These are phyloP conservation scores for Zaprionus kolodkinae DNA, from an alignment of 1,140 invertebrate species.

Conservation along the genomic window DNA sequence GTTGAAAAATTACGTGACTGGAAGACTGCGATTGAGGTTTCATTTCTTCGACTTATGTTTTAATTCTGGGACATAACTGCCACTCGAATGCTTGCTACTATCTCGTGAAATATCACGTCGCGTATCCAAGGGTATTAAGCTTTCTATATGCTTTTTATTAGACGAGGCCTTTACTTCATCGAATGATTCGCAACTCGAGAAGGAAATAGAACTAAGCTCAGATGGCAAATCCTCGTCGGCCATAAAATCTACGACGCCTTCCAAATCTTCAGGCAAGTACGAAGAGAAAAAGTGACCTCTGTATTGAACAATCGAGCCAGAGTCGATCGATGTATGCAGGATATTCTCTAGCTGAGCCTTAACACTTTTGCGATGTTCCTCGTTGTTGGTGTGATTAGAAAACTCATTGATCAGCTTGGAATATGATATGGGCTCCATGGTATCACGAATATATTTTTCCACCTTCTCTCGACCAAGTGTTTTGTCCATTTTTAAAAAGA, in stretches of 20 bases:
- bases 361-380: accelerated
- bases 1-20: too few species aligned
- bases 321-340: background rate
- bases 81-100: too few species aligned
- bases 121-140: too few species aligned
- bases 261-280: background rate
- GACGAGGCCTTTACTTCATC: background rate
- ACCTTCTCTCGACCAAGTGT: background rate
- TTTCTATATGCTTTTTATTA: too few species aligned
- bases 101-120: too few species aligned
- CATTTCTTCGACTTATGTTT: too few species aligned
- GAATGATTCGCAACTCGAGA: background rate
- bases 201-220: background rate
- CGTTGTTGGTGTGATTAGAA: background rate
- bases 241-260: background rate
- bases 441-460: background rate
- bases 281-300: background rate
- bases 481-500: background rate
- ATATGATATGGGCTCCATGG: background rate
- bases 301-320: background rate
- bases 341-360: background rate
- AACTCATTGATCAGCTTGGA: background rate
- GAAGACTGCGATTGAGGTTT: too few species aligned
- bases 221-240: background rate
- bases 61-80: too few species aligned